Conservation (phyloP, 2,113 vertebrate genomes). For the Lepus americanus region DNA sequence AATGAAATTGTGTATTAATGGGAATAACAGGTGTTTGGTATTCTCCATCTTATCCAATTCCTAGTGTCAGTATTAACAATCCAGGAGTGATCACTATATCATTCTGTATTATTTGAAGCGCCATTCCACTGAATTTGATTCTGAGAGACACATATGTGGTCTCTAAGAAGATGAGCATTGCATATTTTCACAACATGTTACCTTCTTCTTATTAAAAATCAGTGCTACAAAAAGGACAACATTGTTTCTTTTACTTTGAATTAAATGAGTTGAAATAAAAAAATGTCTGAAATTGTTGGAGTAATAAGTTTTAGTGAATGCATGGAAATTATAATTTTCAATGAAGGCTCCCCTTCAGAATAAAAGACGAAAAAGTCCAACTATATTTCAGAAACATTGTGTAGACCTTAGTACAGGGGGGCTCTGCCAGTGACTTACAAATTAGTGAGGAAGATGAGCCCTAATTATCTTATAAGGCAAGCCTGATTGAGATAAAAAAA, state of each 20-base stretch:
- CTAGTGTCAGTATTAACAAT: not conserved
- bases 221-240: not conserved
- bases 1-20: constrained; percentile 7
- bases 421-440: not conserved
- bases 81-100: not conserved
- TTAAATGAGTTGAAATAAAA: constrained; percentile 21
- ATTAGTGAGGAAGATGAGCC: not conserved
- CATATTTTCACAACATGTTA: not conserved
- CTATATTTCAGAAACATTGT: not conserved
- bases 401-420: not conserved
- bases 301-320: not conserved
- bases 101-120: not conserved
- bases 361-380: not conserved
- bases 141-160: not conserved
- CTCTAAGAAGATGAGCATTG: not conserved
- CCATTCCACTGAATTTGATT: not conserved
- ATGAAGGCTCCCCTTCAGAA: not conserved
- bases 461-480: not conserved
- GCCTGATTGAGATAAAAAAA: not conserved
- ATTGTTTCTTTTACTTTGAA: not conserved
- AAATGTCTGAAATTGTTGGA: not conserved
- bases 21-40: not conserved
- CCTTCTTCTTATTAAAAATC: not conserved
- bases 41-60: not conserved
- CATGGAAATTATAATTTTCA: not conserved